phyloP scores from a whole-genome alignment of 2,888 invertebrate genomes.

The Harmothoe impar region DNA sequence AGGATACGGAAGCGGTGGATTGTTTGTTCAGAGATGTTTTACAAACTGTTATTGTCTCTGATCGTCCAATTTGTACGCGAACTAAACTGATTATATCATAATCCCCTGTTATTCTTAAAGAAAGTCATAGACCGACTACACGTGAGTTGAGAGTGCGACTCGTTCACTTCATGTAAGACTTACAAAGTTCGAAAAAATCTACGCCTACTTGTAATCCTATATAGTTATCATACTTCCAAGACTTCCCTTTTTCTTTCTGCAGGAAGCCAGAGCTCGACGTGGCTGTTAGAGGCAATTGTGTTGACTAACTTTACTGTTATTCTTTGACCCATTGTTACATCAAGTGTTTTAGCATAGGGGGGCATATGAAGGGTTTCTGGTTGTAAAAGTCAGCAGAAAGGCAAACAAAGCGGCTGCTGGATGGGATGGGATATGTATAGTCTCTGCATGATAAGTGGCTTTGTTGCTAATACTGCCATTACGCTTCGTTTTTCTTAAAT shows the following conservation, averaged over 20 bases:
- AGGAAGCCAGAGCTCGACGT: too few relatives aligned
- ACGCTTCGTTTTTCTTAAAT: too few relatives aligned
- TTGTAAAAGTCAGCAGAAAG: too few relatives aligned
- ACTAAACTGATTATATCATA: background rate
- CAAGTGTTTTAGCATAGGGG: too few relatives aligned
- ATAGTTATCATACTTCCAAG: background rate
- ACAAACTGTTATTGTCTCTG: background rate
- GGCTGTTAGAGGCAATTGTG: too few relatives aligned
- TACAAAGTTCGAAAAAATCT: conserved; percentile 44
- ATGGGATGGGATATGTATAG: too few relatives aligned
- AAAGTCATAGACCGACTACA: background rate
- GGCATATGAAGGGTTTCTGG: too few relatives aligned
- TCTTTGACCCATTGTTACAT: too few relatives aligned
- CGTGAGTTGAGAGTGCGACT: background rate
- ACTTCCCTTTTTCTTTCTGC: background rate
- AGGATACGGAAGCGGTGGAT: background rate
- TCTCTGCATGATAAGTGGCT: too few relatives aligned
- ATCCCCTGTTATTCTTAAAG: background rate
- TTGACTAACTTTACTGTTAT: too few relatives aligned
- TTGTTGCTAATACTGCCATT: too few relatives aligned
- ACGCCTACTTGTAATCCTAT: background rate
- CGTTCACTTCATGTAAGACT: conserved; percentile 46
- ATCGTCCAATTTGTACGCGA: background rate
- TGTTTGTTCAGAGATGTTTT: conserved; percentile 6
- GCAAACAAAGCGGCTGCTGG: too few relatives aligned